Evolutionary conservation across 35 echinoderm and acorn worm species (phyloP).

Genomic region (Apostichopus parvimensis): DNA sequence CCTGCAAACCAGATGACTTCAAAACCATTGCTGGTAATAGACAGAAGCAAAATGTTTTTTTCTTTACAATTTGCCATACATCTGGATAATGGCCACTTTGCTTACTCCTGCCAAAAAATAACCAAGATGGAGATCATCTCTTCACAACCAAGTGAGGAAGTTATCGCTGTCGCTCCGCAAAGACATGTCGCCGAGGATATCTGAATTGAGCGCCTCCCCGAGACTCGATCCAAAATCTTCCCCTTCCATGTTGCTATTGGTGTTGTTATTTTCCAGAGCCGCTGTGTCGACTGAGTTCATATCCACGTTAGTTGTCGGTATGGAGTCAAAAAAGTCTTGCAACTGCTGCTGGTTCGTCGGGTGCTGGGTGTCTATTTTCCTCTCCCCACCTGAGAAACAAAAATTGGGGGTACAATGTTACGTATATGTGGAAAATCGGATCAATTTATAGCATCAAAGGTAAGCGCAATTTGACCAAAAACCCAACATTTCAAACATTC

Average conservation of each 20-base stretch:
- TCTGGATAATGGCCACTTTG: too few species aligned
- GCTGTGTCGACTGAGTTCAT: constrained; percentile 36
- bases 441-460: background rate
- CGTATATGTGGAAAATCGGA: too few species aligned
- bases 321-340: constrained; percentile 29
- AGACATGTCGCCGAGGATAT: constrained; percentile 31
- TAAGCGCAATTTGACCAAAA: background rate
- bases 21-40: background rate
- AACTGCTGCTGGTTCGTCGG: constrained; percentile 31
- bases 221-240: constrained; percentile 38
- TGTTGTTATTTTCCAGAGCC: constrained; percentile 36
- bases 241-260: constrained; percentile 19
- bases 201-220: constrained; percentile 44
- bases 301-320: constrained; percentile 26
- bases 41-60: background rate
- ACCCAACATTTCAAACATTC: too few species aligned
- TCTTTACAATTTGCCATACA: background rate
- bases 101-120: too few species aligned
- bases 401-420: background rate
- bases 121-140: background rate
- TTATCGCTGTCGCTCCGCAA: constrained; percentile 27
- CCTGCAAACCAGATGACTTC: background rate
- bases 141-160: constrained; percentile 50
- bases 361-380: constrained; percentile 39
- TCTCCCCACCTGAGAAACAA: background rate